These are phyloP conservation scores for Anas acuta DNA, from an alignment of 2,797 vertebrate species.

Conservation along the genomic window DNA sequence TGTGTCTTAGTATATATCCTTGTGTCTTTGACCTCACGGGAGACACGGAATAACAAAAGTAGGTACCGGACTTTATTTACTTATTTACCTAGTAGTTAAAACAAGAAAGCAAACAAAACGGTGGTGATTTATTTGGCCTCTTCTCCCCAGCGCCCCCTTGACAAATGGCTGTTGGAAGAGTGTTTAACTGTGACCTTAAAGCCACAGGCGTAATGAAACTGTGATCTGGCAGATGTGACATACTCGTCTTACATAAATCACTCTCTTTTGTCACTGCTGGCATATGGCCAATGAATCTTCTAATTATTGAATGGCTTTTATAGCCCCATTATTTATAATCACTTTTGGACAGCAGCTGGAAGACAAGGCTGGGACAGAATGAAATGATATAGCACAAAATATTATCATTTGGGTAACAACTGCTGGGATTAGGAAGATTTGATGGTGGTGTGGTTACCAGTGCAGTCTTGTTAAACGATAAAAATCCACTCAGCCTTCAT, in stretches of 20 bases:
- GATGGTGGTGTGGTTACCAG: constrained; percentile 15
- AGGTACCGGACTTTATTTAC: constrained; percentile 49
- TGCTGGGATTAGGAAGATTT: constrained; percentile 60
- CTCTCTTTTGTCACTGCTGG: constrained; percentile 72
- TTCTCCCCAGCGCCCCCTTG: constrained; percentile 1
- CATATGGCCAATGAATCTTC: constrained; percentile 79
- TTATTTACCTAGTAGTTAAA: constrained; percentile 57
- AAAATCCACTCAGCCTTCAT: constrained; percentile 8
- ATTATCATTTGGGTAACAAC: constrained; percentile 54
- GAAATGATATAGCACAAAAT: constrained; percentile 54
- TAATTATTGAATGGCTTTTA: constrained; percentile 79
- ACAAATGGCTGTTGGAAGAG: constrained; percentile 55
- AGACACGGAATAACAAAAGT: constrained; percentile 26
- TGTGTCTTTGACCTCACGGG: constrained; percentile 36
- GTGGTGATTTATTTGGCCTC: constrained; percentile 16
- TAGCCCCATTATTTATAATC: constrained; percentile 78
- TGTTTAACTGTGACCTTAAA: constrained; percentile 56
- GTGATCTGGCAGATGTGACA: constrained; percentile 74
- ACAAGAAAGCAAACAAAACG: constrained; percentile 47
- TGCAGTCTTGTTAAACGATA: background rate
- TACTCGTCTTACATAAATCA: constrained; percentile 74
- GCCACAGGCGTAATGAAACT: constrained; percentile 50
- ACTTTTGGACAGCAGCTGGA: constrained; percentile 76
- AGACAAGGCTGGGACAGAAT: constrained; percentile 59
- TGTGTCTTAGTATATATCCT: background rate